Evolutionary conservation across 2,888 invertebrate genomes (phyloP), one percentile per base, ranked within the genome.

Genomic region (Frankliniella fusca): DNA sequence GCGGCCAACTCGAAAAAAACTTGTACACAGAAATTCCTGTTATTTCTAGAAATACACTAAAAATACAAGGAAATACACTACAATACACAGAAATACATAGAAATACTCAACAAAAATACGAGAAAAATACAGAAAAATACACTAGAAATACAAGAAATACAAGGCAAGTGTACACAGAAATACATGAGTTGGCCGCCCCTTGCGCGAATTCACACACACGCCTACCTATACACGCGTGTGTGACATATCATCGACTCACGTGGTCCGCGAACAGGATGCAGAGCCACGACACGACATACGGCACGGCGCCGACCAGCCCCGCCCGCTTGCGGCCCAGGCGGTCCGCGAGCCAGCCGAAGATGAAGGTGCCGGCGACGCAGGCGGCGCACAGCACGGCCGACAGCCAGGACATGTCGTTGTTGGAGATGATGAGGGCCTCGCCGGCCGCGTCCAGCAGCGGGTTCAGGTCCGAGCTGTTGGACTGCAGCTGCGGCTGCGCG

Each of bases 261-360:
- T 90, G 88, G 2, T 86, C 87, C 0, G 91, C 89, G 38, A 90
- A 87, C 3, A 90, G 88, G 65, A 92, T 90, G 5, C 91, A 86
- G 0, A 91, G 83, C 92, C 93, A 94, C 1, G 91, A 91, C 61
- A 91, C 12, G 86, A 91, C 87, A 80, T 89, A 89, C 0, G 93
- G 92, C 2, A 92, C 81, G 0, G 89, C 87, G 0, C 92, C 86
- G 0, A 90, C 81, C 80, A 91, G 87, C 0, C 91, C 90, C 0
- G 91, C 89, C 48, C 87, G 87, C 85, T 90, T 91, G 54, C 92
- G 88, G 0, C 92, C 92, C 49, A 90, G 86, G 15, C 84, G 88
- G 83, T 92, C 89, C 0, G 91, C 88, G 3, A 90, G 70, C 0
- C 87, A 80, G 0, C 91, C 90, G 82, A 89, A 88, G 0, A 90